phyloP scores from a whole-genome alignment of 2,888 invertebrate species.

The Glaucopsyche alexis region DNA sequence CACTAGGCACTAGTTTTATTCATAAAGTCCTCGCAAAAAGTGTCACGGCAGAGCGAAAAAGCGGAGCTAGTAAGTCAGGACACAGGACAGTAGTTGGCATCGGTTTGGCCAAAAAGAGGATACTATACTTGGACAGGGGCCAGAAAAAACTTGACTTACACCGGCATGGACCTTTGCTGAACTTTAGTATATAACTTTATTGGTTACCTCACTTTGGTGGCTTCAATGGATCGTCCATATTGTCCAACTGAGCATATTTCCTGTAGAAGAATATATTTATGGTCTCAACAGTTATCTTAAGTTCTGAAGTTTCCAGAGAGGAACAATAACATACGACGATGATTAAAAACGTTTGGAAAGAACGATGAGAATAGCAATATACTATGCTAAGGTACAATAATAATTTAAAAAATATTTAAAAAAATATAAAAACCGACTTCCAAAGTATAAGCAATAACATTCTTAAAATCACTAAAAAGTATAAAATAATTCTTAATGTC shows the following conservation, averaged over 20 bases:
- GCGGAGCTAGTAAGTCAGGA: slow-evolving; percentile 34
- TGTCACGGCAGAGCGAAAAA: slow-evolving; percentile 32
- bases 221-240: background rate
- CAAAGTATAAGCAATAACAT: too few species aligned
- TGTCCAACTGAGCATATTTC: background rate
- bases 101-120: slow-evolving; percentile 36
- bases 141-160: slow-evolving; percentile 30
- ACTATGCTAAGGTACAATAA: too few species aligned
- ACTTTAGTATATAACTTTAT: background rate
- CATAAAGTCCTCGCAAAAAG: slow-evolving; percentile 31
- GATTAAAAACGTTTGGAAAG: too few species aligned
- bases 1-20: slow-evolving; percentile 17
- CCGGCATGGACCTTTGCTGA: slow-evolving; percentile 15
- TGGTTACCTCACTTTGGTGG: background rate
- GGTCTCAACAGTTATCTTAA: background rate
- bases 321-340: too few species aligned
- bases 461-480: too few species aligned
- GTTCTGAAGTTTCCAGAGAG: too few species aligned
- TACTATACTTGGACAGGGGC: slow-evolving; percentile 34
- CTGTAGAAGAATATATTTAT: background rate
- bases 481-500: too few species aligned
- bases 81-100: slow-evolving; percentile 37
- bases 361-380: too few species aligned
- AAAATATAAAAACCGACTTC: too few species aligned
- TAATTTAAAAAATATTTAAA: too few species aligned